phyloP scores from a whole-genome alignment of 2,113 vertebrate genomes.

The Heloderma charlesbogerti region DNA sequence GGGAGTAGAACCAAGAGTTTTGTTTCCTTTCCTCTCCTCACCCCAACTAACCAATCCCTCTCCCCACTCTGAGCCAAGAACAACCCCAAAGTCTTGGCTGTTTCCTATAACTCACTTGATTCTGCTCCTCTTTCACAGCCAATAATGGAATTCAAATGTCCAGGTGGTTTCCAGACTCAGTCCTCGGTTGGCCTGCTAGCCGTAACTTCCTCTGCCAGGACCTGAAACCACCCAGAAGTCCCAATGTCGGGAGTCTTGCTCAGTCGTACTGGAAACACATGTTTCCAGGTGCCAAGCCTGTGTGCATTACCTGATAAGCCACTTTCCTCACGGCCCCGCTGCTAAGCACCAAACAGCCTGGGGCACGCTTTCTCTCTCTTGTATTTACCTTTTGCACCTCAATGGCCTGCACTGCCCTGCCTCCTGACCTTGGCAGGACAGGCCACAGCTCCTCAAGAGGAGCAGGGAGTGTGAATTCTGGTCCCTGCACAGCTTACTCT shows the following conservation, averaged over 20 bases:
- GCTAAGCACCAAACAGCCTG: background rate
- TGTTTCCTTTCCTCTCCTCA: background rate
- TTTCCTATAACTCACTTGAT: background rate
- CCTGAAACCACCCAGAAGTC: background rate
- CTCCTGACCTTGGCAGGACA: background rate
- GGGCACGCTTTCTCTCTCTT: background rate
- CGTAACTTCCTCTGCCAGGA: background rate
- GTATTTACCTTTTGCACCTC: background rate
- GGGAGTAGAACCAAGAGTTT: background rate
- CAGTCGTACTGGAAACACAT: no score
- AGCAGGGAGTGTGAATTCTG: constrained; percentile 8
- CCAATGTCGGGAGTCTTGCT: background rate
- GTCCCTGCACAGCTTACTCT: background rate
- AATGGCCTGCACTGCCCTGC: background rate
- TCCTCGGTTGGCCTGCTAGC: background rate
- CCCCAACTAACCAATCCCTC: background rate
- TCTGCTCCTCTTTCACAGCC: background rate
- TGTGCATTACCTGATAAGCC: background rate
- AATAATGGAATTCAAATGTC: background rate
- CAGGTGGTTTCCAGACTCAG: background rate
- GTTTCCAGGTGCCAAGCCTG: background rate
- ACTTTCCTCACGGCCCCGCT: background rate
- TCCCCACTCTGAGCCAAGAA: background rate
- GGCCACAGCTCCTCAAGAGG: background rate
- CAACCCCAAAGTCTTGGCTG: background rate